A percentile compares a stretch with the other conserved stretches of the same genome.
These are phyloP conservation scores for Donacobius atricapilla DNA, from an alignment of 2,113 vertebrate genomes.

Conservation along the genomic window DNA sequence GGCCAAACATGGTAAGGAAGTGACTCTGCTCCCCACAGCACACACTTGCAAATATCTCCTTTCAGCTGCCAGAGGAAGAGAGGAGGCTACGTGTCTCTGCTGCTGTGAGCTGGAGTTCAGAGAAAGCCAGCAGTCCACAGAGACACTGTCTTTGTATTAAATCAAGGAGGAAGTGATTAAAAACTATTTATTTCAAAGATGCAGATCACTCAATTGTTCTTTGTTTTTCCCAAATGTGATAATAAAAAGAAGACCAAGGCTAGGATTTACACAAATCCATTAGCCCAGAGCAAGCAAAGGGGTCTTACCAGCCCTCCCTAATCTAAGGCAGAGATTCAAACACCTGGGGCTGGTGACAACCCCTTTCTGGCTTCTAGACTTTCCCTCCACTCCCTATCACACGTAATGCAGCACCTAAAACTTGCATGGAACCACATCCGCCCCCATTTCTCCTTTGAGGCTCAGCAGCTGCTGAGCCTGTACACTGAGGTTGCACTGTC, in stretches of 20 bases:
- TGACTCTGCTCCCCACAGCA: conserved; percentile 51
- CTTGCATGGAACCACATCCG: neutral
- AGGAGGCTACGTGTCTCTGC: neutral
- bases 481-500: neutral
- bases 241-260: neutral
- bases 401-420: neutral
- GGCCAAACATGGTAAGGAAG: conserved; percentile 73
- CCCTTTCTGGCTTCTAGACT: neutral
- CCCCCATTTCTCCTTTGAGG: neutral
- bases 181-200: neutral
- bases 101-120: neutral
- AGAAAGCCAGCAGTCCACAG: neutral
- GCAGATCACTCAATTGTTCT: neutral
- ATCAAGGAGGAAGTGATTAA: conserved; percentile 13
- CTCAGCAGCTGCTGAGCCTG: neutral
- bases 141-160: neutral
- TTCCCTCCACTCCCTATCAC: neutral
- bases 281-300: neutral
- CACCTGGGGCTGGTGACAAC: neutral
- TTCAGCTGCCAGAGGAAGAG: conserved; percentile 54
- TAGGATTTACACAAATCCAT: neutral
- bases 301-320: neutral
- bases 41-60: conserved; percentile 45
- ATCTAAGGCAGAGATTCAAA: neutral
- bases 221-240: neutral